Conservation (phyloP, 1,140 invertebrate genomes). For the Drosophila nannoptera region DNA sequence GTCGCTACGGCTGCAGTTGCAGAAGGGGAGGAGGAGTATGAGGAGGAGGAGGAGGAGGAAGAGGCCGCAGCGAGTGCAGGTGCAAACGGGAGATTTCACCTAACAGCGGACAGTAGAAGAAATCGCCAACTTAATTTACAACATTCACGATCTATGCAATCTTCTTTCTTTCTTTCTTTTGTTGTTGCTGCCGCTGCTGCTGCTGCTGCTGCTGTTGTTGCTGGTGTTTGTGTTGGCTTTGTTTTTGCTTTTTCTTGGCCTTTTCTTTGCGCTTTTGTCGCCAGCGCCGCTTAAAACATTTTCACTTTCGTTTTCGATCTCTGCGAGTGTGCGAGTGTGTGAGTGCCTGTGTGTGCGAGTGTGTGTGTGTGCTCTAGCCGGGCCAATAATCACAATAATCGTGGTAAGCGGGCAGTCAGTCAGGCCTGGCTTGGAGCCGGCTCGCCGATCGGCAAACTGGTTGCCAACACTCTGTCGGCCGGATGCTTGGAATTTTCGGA, state of each 20-base stretch:
- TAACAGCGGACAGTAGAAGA: slow-evolving; percentile 30
- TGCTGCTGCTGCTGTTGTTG: too few relatives aligned
- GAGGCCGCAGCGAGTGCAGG: slow-evolving; percentile 25
- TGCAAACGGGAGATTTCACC: slow-evolving; percentile 9
- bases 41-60: slow-evolving; percentile 1
- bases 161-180: slow-evolving; percentile 35
- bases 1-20: neutral
- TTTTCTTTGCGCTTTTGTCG: slow-evolving; percentile 21
- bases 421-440: slow-evolving; percentile 22
- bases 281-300: slow-evolving; percentile 49
- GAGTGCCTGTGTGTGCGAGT: neutral
- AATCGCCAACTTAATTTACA: slow-evolving; percentile 74
- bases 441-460: slow-evolving; percentile 28
- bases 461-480: slow-evolving; percentile 29
- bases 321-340: slow-evolving; percentile 27
- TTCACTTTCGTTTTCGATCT: slow-evolving; percentile 76
- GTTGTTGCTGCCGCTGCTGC: too few relatives aligned
- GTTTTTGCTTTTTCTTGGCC: slow-evolving; percentile 57
- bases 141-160: slow-evolving; percentile 69
- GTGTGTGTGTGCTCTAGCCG: slow-evolving; percentile 13
- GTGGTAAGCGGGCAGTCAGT: slow-evolving; percentile 72
- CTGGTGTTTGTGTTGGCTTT: too few relatives aligned
- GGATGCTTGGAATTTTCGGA: slow-evolving; percentile 66
- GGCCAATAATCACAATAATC: slow-evolving; percentile 75
- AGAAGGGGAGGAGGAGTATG: slow-evolving; percentile 2